Evolutionary conservation across 2,888 invertebrate genomes (phyloP).

Genomic region (Merodon equestris): DNA sequence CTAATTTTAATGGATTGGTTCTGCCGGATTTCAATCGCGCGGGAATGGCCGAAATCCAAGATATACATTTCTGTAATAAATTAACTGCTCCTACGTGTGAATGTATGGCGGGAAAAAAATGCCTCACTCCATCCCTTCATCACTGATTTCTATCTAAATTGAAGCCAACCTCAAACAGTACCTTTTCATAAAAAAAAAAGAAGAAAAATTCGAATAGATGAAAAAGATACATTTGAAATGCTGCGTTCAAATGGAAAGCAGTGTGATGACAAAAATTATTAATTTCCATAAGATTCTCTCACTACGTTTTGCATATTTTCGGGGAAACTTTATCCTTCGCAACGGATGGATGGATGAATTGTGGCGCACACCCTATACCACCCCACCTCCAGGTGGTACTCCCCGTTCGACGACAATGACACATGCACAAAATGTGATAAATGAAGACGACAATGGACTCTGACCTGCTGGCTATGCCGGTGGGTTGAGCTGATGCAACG

Average conservation of each 20-base stretch:
- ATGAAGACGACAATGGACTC: slow-evolving; percentile 62
- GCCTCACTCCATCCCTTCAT: slow-evolving; percentile 10
- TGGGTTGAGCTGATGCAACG: slow-evolving; percentile 6
- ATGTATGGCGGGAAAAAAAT: slow-evolving; percentile 30
- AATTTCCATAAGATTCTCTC: slow-evolving; percentile 38
- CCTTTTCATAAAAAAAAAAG: slow-evolving; percentile 6
- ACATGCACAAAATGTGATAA: slow-evolving; percentile 44
- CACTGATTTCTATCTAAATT: slow-evolving; percentile 9
- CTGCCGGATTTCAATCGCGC: slow-evolving; percentile 9
- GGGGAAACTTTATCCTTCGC: slow-evolving; percentile 46
- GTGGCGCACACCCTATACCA: neutral
- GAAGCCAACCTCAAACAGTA: neutral
- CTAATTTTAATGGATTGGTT: slow-evolving; percentile 12
- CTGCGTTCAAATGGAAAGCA: too few relatives aligned
- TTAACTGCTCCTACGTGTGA: slow-evolving; percentile 4
- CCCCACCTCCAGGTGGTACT: neutral
- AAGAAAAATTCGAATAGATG: slow-evolving; percentile 3
- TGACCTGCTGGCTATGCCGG: slow-evolving; percentile 29
- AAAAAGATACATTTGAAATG: too few relatives aligned
- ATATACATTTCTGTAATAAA: slow-evolving; percentile 5
- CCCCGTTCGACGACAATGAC: slow-evolving; percentile 19
- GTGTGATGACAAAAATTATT: too few relatives aligned
- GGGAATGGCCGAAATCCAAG: neutral
- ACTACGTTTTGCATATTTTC: slow-evolving; percentile 37
- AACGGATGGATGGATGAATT: too few relatives aligned